Percentiles rank a stretch among this genome's conserved stretches.
Evolutionary conservation across 2,113 vertebrate genomes (phyloP).

Genomic region (Apistogramma diplotaenia): DNA sequence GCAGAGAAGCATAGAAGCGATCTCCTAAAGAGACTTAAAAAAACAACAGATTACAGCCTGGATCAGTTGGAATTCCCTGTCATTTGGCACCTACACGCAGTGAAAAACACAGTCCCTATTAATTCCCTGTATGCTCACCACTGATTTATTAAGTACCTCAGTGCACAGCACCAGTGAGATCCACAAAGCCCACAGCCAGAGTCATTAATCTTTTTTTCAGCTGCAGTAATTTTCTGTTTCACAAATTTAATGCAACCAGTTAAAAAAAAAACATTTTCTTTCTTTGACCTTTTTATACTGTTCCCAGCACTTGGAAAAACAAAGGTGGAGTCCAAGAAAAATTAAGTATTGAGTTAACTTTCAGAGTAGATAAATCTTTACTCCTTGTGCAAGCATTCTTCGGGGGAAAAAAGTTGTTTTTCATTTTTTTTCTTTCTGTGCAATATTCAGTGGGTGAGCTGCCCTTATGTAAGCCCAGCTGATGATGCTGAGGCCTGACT

Average conservation of each 20-base stretch:
- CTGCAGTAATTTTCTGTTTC: conserved; percentile 80
- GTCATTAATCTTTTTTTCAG: conserved; percentile 82
- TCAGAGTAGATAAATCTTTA: conserved; percentile 76
- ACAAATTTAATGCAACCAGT: conserved; percentile 80
- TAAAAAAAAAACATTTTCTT: conserved; percentile 72
- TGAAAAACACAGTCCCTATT: conserved; percentile 68
- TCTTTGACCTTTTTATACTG: conserved; percentile 77
- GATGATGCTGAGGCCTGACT: conserved; percentile 35
- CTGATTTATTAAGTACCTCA: conserved; percentile 89
- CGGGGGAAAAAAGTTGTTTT: conserved; percentile 24
- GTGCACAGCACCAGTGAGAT: conserved; percentile 67
- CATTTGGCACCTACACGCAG: conserved; percentile 66
- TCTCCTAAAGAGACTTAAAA: conserved; percentile 47
- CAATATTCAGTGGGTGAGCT: conserved; percentile 16
- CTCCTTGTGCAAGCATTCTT: conserved; percentile 51
- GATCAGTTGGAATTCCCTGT: conserved; percentile 59
- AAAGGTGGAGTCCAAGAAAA: conserved; percentile 79
- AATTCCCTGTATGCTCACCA: conserved; percentile 68
- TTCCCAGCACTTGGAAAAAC: conserved; percentile 79
- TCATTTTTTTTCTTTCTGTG: conserved; percentile 7
- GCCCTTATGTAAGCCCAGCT: conserved; percentile 33
- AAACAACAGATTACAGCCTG: conserved; percentile 69
- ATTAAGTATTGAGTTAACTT: conserved; percentile 69
- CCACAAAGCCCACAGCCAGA: conserved; percentile 77
- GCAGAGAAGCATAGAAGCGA: background rate